These are phyloP conservation scores for Frieseomelitta varia DNA, from an alignment of 1,140 invertebrate species.

Conservation along the genomic window DNA sequence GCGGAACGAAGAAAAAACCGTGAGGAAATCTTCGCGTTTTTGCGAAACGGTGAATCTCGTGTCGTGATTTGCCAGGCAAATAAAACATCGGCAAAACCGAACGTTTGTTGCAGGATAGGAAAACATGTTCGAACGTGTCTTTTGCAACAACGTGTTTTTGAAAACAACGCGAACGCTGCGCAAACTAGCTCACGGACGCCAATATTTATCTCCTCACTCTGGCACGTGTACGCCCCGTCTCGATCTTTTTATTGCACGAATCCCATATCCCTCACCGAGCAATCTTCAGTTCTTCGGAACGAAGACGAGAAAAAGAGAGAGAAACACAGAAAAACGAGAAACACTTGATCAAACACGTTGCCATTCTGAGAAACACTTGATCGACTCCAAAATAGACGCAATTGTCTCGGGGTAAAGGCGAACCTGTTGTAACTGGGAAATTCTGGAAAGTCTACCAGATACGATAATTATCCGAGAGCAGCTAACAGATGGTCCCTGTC, in stretches of 20 bases:
- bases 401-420: no score
- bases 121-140: background rate
- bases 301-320: no score
- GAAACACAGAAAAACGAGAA: no score
- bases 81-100: background rate
- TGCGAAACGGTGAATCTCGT: conserved; percentile 1
- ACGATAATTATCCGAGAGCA: background rate
- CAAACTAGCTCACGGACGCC: background rate
- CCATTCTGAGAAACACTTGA: no score
- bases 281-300: no score
- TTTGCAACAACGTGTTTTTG: background rate
- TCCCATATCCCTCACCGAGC: no score
- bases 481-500: background rate
- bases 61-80: background rate
- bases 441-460: background rate
- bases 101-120: background rate
- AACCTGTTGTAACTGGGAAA: no score
- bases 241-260: background rate
- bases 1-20: background rate
- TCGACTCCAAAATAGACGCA: no score
- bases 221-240: background rate
- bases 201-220: no score
- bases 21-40: conserved; percentile 3
- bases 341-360: no score
- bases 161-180: background rate